Evolutionary conservation across 92 coral and sea anemone species (phyloP).

Genomic region (Umimayanthus chanpuru): DNA sequence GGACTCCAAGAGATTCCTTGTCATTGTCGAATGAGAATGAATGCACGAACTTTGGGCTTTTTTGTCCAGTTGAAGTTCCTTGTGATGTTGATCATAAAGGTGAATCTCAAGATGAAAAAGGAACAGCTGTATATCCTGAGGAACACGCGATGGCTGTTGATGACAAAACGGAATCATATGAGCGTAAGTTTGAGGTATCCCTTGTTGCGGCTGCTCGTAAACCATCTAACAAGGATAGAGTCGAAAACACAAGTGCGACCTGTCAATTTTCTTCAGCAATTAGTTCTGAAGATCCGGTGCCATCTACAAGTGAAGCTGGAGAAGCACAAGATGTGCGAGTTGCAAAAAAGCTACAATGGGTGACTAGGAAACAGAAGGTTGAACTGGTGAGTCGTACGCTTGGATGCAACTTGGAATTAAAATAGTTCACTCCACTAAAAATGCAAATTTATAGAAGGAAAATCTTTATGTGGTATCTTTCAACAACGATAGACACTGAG

Average conservation of each 20-base stretch:
- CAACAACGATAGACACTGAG: no score
- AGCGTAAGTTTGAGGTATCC: not conserved
- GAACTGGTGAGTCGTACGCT: constrained; percentile 52
- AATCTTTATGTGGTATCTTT: no score
- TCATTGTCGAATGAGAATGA: not conserved
- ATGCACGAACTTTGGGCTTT: not conserved
- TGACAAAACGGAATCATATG: not conserved
- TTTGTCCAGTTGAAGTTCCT: not conserved
- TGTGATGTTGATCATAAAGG: not conserved
- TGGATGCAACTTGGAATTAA: not conserved
- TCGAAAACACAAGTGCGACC: not conserved
- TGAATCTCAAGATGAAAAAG: not conserved
- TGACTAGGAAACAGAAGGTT: constrained; percentile 64
- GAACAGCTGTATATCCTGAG: not conserved
- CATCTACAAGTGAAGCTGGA: not conserved
- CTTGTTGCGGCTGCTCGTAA: not conserved
- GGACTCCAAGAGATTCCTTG: no score
- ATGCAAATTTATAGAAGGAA: no score
- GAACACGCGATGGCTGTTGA: not conserved
- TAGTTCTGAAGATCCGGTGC: no score
- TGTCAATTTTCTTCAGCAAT: not conserved
- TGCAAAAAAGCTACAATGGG: constrained; percentile 54
- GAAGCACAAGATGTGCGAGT: not conserved
- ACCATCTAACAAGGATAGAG: not conserved
- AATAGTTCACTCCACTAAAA: not conserved